phyloP scores from a whole-genome alignment of 2,797 vertebrate species.

The Catamblyrhynchus diadema region DNA sequence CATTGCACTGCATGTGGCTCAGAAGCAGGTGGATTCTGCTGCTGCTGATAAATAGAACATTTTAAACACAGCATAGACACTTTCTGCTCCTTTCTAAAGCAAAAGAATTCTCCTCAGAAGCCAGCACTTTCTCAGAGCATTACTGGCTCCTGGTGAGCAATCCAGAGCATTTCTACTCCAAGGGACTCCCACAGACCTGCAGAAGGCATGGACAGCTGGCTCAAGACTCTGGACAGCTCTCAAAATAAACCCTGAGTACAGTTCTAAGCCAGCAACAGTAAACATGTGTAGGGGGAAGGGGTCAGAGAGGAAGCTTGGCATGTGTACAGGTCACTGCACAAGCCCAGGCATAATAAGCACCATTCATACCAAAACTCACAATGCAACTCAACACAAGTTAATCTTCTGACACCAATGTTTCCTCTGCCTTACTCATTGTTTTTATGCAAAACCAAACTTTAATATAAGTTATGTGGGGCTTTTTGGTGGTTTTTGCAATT shows the following conservation, averaged over 20 bases:
- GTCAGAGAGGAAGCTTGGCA: background rate
- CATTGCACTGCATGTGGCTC: background rate
- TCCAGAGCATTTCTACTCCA: background rate
- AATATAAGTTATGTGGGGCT: background rate
- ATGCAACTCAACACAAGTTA: background rate
- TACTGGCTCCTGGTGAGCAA: background rate
- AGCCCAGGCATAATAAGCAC: background rate
- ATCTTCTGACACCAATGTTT: background rate
- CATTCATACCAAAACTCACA: background rate
- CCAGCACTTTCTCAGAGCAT: background rate
- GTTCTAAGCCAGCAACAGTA: background rate
- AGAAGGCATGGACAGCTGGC: background rate
- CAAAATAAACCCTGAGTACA: background rate
- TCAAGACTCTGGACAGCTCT: background rate
- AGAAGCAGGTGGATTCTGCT: background rate
- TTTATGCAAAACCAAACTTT: background rate
- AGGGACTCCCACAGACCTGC: background rate
- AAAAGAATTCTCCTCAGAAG: background rate
- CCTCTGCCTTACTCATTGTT: background rate
- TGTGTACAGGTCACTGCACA: background rate
- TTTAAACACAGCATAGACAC: background rate
- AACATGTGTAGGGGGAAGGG: background rate
- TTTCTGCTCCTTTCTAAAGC: background rate
- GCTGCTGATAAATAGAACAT: background rate
- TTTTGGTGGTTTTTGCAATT: background rate